Evolutionary conservation across 2,797 vertebrate genomes (phyloP).

Genomic region (Enteromius anoplus): DNA sequence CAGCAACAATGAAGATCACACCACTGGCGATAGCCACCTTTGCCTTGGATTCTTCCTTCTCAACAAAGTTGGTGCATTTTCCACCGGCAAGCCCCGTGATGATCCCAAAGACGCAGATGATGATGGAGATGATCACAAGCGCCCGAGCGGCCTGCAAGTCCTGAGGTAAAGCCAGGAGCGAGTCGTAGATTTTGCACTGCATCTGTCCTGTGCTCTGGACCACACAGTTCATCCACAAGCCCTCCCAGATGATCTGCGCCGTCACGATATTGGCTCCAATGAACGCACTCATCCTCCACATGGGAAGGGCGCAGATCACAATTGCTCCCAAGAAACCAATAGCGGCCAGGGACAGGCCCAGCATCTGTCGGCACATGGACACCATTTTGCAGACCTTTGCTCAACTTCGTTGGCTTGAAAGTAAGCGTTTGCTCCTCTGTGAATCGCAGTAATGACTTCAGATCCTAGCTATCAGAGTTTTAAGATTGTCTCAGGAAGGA

Average conservation of each 20-base stretch:
- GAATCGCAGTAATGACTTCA: not conserved
- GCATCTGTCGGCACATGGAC: conserved; percentile 89
- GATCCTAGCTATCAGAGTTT: conserved; percentile 35
- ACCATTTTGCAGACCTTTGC: conserved; percentile 76
- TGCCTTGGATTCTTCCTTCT: conserved; percentile 76
- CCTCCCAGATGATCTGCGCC: conserved; percentile 91
- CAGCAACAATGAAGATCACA: conserved; percentile 80
- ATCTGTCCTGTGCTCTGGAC: conserved; percentile 96
- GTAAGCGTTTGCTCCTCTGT: conserved; percentile 1
- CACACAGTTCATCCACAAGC: conserved; percentile 96
- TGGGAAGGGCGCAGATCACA: conserved; percentile 86
- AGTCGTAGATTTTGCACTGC: conserved; percentile 95
- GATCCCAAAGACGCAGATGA: conserved; percentile 76
- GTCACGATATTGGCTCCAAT: conserved; percentile 94
- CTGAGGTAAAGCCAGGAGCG: conserved; percentile 84
- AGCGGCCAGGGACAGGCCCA: conserved; percentile 84
- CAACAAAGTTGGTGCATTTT: conserved; percentile 95
- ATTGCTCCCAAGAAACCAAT: conserved; percentile 88
- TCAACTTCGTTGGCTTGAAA: not conserved
- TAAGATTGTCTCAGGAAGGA: conserved; percentile 64
- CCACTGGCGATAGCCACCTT: conserved; percentile 84
- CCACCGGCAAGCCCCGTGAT: conserved; percentile 81
- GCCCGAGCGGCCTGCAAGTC: conserved; percentile 92
- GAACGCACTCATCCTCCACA: conserved; percentile 94
- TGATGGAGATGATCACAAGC: conserved; percentile 82